A percentile compares a stretch with the other conserved stretches of the same genome.
Conservation (phyloP, 2,113 vertebrate genomes). For the Vulpes lagopus region DNA sequence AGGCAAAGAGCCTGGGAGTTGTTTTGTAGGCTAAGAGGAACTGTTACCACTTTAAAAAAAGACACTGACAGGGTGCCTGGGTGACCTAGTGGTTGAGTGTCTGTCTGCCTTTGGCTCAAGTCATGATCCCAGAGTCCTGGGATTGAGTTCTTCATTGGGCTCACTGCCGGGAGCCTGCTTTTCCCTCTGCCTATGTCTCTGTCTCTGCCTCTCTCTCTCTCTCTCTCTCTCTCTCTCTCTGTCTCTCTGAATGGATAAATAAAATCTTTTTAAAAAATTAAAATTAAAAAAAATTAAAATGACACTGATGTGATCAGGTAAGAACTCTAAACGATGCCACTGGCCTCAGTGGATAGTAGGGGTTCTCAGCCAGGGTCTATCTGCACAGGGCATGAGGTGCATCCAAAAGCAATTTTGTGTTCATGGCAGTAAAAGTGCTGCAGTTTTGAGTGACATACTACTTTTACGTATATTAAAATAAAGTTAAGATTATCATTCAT, state of each 20-base stretch:
- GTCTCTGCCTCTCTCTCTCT: too few relatives aligned
- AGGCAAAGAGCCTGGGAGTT: background rate
- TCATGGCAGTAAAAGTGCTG: background rate
- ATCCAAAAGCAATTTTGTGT: background rate
- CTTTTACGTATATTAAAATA: background rate
- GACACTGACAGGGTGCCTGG: too few relatives aligned
- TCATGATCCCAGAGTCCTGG: too few relatives aligned
- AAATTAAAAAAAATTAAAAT: too few relatives aligned
- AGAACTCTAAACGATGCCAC: conserved; percentile 36
- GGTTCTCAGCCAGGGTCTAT: background rate
- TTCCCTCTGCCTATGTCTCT: too few relatives aligned
- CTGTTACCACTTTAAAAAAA: background rate
- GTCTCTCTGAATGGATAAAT: too few relatives aligned
- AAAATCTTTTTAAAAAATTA: too few relatives aligned
- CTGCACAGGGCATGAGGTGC: background rate
- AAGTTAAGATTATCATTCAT: background rate
- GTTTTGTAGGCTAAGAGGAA: background rate
- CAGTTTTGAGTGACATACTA: background rate
- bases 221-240: too few relatives aligned
- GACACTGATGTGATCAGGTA: background rate
- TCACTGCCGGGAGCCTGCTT: too few relatives aligned
- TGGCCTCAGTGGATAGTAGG: background rate
- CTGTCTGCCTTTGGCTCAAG: too few relatives aligned
- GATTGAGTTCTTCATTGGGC: too few relatives aligned
- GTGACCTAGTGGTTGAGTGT: too few relatives aligned